Percentiles rank a stretch among this genome's conserved stretches.
phyloP scores from a whole-genome alignment of 2,797 vertebrate species.

The Trematomus bernacchii region DNA sequence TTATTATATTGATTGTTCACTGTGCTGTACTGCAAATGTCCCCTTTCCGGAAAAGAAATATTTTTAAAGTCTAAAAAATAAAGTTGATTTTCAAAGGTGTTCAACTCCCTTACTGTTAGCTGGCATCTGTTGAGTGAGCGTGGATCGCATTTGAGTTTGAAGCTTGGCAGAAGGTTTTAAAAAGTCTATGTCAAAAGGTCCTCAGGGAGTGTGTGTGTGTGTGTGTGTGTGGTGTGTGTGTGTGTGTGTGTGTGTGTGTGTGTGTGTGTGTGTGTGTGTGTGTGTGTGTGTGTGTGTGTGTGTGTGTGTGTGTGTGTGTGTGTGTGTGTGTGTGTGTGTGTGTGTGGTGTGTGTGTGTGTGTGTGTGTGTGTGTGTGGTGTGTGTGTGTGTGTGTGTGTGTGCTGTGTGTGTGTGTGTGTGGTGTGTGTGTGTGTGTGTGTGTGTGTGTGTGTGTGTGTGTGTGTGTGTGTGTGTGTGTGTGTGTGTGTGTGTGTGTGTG shows the following conservation, averaged over 20 bases:
- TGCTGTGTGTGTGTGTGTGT: slow-evolving; percentile 15
- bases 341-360: slow-evolving; percentile 12
- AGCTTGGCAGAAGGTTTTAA: slow-evolving; percentile 39
- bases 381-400: slow-evolving; percentile 12
- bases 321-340: slow-evolving; percentile 5
- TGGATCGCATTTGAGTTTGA: slow-evolving; percentile 30
- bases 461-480: slow-evolving; percentile 11
- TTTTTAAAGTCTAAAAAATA: background rate
- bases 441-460: slow-evolving; percentile 12
- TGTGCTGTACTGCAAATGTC: no score
- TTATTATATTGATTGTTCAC: no score
- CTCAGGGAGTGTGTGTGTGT: slow-evolving; percentile 3
- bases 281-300: slow-evolving; percentile 11
- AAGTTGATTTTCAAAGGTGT: background rate
- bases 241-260: slow-evolving; percentile 18
- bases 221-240: slow-evolving; percentile 19
- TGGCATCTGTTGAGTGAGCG: slow-evolving; percentile 15
- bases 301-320: slow-evolving; percentile 14
- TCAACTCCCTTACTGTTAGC: slow-evolving; percentile 13
- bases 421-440: slow-evolving; percentile 20
- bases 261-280: slow-evolving; percentile 12
- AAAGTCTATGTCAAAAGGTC: slow-evolving; percentile 54
- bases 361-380: slow-evolving; percentile 11
- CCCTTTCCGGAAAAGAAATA: no score
- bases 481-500: slow-evolving; percentile 14